These are phyloP conservation scores for Sesia apiformis DNA, from an alignment of 2,888 invertebrate species.

Conservation along the genomic window DNA sequence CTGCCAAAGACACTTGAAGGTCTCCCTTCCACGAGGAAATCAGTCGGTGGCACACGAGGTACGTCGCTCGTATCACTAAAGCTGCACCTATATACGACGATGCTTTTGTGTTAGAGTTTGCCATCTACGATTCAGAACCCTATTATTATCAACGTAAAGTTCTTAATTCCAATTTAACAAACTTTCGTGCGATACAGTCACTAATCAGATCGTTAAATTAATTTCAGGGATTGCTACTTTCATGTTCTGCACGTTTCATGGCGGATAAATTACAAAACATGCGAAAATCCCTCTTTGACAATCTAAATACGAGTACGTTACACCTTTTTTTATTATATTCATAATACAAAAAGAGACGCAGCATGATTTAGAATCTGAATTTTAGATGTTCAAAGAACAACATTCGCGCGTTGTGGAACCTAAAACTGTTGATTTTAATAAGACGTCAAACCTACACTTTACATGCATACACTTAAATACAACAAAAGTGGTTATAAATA, in stretches of 20 bases:
- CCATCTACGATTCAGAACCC: neutral
- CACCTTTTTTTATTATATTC: too few relatives aligned
- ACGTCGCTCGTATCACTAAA: slow-evolving; percentile 92
- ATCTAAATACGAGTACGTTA: too few relatives aligned
- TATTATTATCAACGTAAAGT: neutral
- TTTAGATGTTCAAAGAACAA: too few relatives aligned
- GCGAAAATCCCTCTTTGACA: too few relatives aligned
- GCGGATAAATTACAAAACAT: too few relatives aligned
- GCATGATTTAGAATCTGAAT: too few relatives aligned
- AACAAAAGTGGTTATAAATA: too few relatives aligned
- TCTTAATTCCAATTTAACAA: slow-evolving; percentile 7
- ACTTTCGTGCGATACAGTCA: neutral
- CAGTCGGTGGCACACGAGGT: slow-evolving; percentile 94
- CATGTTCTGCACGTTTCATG: slow-evolving; percentile 2
- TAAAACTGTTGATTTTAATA: too few relatives aligned
- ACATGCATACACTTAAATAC: too few relatives aligned
- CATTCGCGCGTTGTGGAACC: too few relatives aligned
- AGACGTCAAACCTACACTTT: too few relatives aligned
- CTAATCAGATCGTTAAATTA: neutral
- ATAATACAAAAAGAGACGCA: too few relatives aligned
- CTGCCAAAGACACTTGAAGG: slow-evolving; percentile 93
- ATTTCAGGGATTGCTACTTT: slow-evolving; percentile 5
- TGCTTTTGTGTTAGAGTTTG: neutral
- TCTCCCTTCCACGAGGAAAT: slow-evolving; percentile 98
- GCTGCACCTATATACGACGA: slow-evolving; percentile 64